phyloP scores from a whole-genome alignment of 53 echinoderm and acorn worm species.

The Arbacia lixula region DNA sequence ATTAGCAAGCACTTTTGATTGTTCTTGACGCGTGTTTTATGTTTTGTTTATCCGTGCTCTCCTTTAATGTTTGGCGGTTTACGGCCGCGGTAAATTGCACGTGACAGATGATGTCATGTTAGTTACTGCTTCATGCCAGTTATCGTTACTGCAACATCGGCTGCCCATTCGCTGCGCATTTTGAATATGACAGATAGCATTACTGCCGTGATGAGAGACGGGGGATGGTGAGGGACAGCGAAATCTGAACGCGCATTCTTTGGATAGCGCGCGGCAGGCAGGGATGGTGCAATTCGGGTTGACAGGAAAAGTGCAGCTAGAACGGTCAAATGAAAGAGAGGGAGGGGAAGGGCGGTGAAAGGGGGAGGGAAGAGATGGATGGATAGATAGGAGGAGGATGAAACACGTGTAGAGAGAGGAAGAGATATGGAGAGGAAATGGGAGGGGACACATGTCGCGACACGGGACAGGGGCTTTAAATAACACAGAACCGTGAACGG shows the following conservation, averaged over 20 bases:
- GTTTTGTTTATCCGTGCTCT: no score
- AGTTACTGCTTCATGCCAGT: slow-evolving; percentile 23
- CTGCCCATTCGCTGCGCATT: slow-evolving; percentile 41
- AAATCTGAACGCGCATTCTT: slow-evolving; percentile 40
- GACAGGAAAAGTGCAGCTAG: slow-evolving; percentile 32
- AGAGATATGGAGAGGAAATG: background rate
- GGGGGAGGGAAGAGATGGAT: background rate
- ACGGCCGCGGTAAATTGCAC: slow-evolving; percentile 24
- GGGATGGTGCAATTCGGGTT: slow-evolving; percentile 18
- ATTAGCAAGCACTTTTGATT: no score
- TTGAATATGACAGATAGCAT: slow-evolving; percentile 34
- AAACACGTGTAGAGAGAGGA: background rate
- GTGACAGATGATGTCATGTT: slow-evolving; percentile 30
- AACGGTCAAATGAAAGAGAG: background rate
- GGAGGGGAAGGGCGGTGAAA: background rate
- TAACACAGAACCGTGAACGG: no score
- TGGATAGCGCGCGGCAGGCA: background rate
- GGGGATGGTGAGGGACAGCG: slow-evolving; percentile 41
- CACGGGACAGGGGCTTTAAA: no score
- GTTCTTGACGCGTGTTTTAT: no score
- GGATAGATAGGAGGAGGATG: background rate
- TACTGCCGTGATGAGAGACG: slow-evolving; percentile 19
- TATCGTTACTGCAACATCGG: slow-evolving; percentile 32
- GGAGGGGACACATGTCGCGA: background rate
- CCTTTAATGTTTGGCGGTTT: slow-evolving; percentile 44